These are phyloP conservation scores for Muntiacus muntjak DNA, from an alignment of 2,113 vertebrate genomes.

Conservation along the genomic window DNA sequence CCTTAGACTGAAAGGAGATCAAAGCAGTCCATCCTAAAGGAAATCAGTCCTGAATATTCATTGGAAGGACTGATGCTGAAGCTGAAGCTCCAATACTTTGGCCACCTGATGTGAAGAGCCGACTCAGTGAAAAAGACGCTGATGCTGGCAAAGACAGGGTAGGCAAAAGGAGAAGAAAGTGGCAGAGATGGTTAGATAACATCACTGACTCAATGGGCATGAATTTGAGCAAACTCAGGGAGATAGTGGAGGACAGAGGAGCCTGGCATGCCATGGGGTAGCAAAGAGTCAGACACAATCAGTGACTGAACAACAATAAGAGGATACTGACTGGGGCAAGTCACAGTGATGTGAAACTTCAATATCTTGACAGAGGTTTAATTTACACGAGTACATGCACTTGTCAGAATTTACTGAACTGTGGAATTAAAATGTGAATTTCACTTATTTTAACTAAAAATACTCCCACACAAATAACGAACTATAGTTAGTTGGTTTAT, in stretches of 20 bases:
- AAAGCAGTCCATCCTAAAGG: not conserved
- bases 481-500: not conserved
- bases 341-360: not conserved
- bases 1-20: not conserved
- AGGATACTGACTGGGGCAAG: not conserved
- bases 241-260: not conserved
- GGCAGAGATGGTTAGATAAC: not conserved
- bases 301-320: not conserved
- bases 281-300: not conserved
- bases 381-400: not conserved
- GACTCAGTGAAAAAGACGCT: not conserved
- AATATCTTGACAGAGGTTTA: not conserved
- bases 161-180: not conserved
- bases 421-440: not conserved
- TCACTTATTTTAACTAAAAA: not conserved
- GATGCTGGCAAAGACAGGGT: not conserved
- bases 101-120: not conserved
- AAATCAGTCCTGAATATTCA: not conserved
- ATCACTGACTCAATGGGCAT: not conserved
- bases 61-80: not conserved
- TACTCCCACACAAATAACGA: not conserved
- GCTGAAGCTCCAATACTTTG: not conserved
- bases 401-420: not conserved
- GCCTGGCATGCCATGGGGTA: not conserved
- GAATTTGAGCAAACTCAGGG: not conserved